Conservation (phyloP, 2,797 vertebrate species). For the Peromyscus melanophrys region DNA sequence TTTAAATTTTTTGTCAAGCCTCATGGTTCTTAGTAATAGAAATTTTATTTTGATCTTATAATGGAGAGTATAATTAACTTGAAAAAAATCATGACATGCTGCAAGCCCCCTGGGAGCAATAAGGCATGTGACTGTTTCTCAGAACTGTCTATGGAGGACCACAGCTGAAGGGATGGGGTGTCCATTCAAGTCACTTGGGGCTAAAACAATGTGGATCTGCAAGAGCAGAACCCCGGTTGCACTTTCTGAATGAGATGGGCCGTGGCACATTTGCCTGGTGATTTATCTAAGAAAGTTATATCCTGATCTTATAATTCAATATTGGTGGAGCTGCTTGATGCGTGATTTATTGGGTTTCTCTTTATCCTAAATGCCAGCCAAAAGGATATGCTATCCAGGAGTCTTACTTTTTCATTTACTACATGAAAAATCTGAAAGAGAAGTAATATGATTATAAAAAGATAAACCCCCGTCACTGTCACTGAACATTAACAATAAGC, state of each 20-base stretch:
- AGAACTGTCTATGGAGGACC: not conserved
- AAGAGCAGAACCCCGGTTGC: not conserved
- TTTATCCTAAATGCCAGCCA: slow-evolving; percentile 74
- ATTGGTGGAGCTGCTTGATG: not conserved
- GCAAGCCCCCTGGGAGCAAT: not conserved
- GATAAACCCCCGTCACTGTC: not conserved
- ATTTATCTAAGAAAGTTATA: slow-evolving; percentile 64
- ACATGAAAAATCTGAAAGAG: slow-evolving; percentile 8
- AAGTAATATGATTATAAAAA: slow-evolving; percentile 46
- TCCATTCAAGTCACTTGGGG: no score
- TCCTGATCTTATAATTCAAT: slow-evolving; percentile 60
- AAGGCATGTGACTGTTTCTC: not conserved
- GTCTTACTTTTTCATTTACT: slow-evolving; percentile 39
- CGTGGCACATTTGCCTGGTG: not conserved
- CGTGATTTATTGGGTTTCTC: slow-evolving; percentile 71
- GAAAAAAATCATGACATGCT: not conserved
- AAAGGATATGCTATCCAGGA: slow-evolving; percentile 17
- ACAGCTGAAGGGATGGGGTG: not conserved
- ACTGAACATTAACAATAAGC: slow-evolving; percentile 1
- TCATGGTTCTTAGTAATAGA: slow-evolving; percentile 13
- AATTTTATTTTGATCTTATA: slow-evolving; percentile 49
- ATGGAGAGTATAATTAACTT: not conserved
- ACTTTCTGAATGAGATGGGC: slow-evolving; percentile 40
- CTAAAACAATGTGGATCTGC: not conserved
- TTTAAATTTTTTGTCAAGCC: not conserved